These are phyloP conservation scores for Drosophila robusta DNA, from an alignment of 2,888 invertebrate species.

Conservation along the genomic window DNA sequence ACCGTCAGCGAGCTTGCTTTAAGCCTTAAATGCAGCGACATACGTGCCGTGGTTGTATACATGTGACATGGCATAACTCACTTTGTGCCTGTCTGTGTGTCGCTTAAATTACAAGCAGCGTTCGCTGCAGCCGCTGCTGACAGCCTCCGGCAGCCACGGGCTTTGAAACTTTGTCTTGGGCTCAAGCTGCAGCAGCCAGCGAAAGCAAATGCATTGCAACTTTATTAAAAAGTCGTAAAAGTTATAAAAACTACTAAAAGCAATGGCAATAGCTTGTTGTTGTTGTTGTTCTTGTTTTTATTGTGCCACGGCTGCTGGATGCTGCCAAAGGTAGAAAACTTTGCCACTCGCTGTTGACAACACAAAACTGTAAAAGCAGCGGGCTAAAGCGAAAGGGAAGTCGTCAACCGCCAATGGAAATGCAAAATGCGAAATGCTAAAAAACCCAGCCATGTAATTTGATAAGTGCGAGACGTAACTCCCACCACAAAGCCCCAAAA, in stretches of 20 bases:
- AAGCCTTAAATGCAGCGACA: constrained; percentile 65
- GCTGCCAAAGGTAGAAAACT: constrained; percentile 51
- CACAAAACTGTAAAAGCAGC: constrained; percentile 13
- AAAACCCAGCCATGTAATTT: constrained; percentile 39
- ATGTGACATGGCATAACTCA: constrained; percentile 65
- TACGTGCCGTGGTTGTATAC: constrained; percentile 41
- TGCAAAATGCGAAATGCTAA: constrained; percentile 23
- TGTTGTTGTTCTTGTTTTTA: constrained; percentile 42
- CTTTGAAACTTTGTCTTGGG: constrained; percentile 73
- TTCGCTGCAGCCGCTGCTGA: constrained; percentile 8
- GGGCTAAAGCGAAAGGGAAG: constrained; percentile 1
- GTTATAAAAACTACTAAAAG: constrained; percentile 78
- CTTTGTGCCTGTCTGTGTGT: constrained; percentile 21
- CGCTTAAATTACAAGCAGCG: constrained; percentile 50
- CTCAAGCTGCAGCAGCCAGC: constrained; percentile 31
- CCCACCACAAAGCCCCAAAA: constrained; percentile 17
- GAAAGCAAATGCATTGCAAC: constrained; percentile 76
- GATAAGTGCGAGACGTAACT: constrained; percentile 40
- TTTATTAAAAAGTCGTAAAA: constrained; percentile 80
- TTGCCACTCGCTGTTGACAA: constrained; percentile 40
- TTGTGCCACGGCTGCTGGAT: constrained; percentile 44
- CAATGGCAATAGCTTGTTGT: constrained; percentile 78
- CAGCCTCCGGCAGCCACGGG: constrained; percentile 22
- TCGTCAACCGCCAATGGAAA: constrained; percentile 5
- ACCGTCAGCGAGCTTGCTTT: constrained; percentile 63